Evolutionary conservation across 2,888 invertebrate genomes (phyloP).

Genomic region (Epirrhoe tristata): DNA sequence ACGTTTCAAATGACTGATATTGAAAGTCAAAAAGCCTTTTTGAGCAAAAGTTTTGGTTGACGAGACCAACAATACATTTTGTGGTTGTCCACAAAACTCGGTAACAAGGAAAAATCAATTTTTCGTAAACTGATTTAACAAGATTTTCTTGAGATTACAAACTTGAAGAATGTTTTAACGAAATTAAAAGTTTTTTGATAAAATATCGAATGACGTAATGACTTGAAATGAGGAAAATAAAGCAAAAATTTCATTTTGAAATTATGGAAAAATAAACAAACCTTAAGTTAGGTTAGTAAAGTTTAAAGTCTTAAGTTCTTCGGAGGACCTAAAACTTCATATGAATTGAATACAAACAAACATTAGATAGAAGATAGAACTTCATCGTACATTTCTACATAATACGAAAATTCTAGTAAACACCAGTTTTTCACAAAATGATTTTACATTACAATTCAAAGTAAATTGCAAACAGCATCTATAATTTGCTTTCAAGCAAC

Average conservation of each 20-base stretch:
- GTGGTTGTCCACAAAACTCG: conserved; percentile 6
- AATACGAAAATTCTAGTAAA: not conserved
- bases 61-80: conserved; percentile 13
- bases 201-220: not conserved
- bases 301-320: too few relatives aligned
- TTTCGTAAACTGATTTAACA: not conserved
- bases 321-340: too few relatives aligned
- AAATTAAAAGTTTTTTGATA: conserved; percentile 2
- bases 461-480: conserved; percentile 15
- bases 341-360: too few relatives aligned
- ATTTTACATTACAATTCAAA: conserved; percentile 11
- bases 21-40: not conserved
- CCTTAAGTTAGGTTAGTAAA: too few relatives aligned
- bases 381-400: too few relatives aligned
- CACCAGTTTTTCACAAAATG: not conserved
- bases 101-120: conserved; percentile 13
- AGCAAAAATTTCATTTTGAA: too few relatives aligned
- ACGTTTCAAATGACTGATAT: not conserved
- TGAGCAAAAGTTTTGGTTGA: conserved; percentile 3
- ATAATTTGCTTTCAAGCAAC: conserved; percentile 17
- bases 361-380: too few relatives aligned
- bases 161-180: not conserved
- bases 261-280: too few relatives aligned
- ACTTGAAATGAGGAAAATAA: too few relatives aligned
- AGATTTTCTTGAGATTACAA: not conserved